Evolutionary conservation across 2,797 vertebrate species (phyloP).

Genomic region (Acanthurus tractus): DNA sequence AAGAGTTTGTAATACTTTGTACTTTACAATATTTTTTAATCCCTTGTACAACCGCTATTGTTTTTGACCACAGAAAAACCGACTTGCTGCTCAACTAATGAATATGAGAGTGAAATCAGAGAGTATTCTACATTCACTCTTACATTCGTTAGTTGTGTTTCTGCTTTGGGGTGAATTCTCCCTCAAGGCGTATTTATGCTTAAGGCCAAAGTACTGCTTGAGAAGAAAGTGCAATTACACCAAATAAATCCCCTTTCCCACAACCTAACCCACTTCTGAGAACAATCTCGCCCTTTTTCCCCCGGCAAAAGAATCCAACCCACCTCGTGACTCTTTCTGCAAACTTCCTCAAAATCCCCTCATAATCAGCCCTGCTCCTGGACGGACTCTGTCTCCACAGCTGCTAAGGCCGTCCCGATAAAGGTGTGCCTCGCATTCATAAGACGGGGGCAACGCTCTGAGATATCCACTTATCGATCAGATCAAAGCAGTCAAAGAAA

Average conservation of each 20-base stretch:
- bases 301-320: conserved; percentile 61
- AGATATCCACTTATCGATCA: conserved; percentile 68
- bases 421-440: conserved; percentile 60
- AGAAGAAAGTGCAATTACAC: conserved; percentile 56
- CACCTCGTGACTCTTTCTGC: conserved; percentile 63
- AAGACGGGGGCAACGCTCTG: conserved; percentile 57
- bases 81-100: neutral
- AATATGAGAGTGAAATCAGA: neutral
- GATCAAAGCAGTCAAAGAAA: conserved; percentile 58
- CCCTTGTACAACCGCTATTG: neutral
- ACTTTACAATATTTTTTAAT: too few species aligned
- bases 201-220: conserved; percentile 36
- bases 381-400: conserved; percentile 38
- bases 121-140: conserved; percentile 12
- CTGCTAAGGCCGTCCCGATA: conserved; percentile 48
- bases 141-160: conserved; percentile 15
- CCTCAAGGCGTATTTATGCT: conserved; percentile 31
- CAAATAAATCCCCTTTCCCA: conserved; percentile 68
- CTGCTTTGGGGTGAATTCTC: conserved; percentile 22
- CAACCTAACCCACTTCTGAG: conserved; percentile 60
- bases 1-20: neutral
- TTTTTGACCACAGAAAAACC: conserved; percentile 3
- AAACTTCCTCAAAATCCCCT: conserved; percentile 67
- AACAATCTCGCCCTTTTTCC: conserved; percentile 45
- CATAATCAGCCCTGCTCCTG: conserved; percentile 66